These are phyloP conservation scores for Macroglossus sobrinus DNA, from an alignment of 2,113 vertebrate genomes.

Conservation along the genomic window DNA sequence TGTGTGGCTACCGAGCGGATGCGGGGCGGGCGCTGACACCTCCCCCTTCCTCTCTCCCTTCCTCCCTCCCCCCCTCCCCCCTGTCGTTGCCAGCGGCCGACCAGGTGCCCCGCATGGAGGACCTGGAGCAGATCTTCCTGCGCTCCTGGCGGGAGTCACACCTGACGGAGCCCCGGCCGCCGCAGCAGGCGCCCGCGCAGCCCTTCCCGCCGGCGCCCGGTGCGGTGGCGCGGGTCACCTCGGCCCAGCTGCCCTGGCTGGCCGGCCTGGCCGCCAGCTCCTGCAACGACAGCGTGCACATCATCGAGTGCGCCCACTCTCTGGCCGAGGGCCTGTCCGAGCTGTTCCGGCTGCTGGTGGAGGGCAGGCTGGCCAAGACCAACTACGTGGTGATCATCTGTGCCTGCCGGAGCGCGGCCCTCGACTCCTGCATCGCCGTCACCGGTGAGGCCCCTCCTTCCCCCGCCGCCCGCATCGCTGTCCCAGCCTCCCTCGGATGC, in stretches of 20 bases:
- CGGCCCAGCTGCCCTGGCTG: slow-evolving; percentile 95
- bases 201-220: slow-evolving; percentile 79
- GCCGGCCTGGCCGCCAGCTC: slow-evolving; percentile 95
- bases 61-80: too few species aligned
- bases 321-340: slow-evolving; percentile 93
- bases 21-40: neutral
- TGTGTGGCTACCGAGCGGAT: accelerated
- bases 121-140: slow-evolving; percentile 97
- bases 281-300: slow-evolving; percentile 90
- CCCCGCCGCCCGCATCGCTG: too few species aligned
- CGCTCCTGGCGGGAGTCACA: slow-evolving; percentile 96
- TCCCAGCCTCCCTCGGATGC: too few species aligned
- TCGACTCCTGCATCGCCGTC: slow-evolving; percentile 95
- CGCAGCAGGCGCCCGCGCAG: slow-evolving; percentile 87
- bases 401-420: slow-evolving; percentile 85
- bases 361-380: slow-evolving; percentile 90
- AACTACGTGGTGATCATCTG: slow-evolving; percentile 97
- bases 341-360: slow-evolving; percentile 90
- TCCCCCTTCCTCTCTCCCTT: too few species aligned
- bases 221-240: slow-evolving; percentile 84
- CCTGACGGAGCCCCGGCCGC: slow-evolving; percentile 93
- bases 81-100: slow-evolving; percentile 85
- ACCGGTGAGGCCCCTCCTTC: slow-evolving; percentile 85
- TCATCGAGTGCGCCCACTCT: slow-evolving; percentile 91
- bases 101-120: slow-evolving; percentile 95